phyloP scores from a whole-genome alignment of 2,888 invertebrate species.

The Spodoptera exigua region DNA sequence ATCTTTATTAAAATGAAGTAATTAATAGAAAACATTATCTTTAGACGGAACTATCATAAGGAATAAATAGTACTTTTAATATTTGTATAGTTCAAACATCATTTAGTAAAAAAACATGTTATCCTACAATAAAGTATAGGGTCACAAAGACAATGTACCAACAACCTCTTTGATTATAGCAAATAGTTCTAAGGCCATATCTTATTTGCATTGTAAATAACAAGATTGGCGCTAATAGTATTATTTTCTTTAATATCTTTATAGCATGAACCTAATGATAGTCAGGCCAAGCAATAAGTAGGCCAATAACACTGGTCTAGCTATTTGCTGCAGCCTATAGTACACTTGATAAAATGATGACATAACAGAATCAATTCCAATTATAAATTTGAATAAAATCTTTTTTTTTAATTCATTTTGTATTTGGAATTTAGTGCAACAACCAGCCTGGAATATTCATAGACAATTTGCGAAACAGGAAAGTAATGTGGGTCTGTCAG shows the following conservation, averaged over 20 bases:
- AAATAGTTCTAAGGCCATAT: conserved; percentile 10
- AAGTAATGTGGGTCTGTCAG: no score
- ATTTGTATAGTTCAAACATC: conserved; percentile 11
- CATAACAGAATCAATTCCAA: conserved; percentile 1
- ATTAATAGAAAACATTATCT: no score
- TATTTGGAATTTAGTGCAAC: neutral
- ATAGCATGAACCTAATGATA: conserved; percentile 59
- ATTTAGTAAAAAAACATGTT: no score
- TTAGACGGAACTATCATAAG: no score
- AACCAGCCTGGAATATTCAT: neutral
- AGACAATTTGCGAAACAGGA: no score
- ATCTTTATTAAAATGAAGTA: no score
- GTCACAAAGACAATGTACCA: conserved; percentile 8
- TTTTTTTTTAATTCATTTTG: neutral
- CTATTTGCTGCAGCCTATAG: conserved; percentile 50
- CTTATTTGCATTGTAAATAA: conserved; percentile 32
- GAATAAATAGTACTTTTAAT: conserved; percentile 5
- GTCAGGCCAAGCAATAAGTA: conserved; percentile 65
- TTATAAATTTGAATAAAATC: neutral
- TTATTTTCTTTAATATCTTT: conserved; percentile 36
- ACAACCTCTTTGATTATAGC: conserved; percentile 4
- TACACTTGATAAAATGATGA: conserved; percentile 25
- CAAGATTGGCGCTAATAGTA: conserved; percentile 18
- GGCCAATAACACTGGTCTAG: conserved; percentile 71
- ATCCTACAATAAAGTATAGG: no score